Conservation (phyloP, 1,140 invertebrate species). For the Drosophila willistoni region DNA sequence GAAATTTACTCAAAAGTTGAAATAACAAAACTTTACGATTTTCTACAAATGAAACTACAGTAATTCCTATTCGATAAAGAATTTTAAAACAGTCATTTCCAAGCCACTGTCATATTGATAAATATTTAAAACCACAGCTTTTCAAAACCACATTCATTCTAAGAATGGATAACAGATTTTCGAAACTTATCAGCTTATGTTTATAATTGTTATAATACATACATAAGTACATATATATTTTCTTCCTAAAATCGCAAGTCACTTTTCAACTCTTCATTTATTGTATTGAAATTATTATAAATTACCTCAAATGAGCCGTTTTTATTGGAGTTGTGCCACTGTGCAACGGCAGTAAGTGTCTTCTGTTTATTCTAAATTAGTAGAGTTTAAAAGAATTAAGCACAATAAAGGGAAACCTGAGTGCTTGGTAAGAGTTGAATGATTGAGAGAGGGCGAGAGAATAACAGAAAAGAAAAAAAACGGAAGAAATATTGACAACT, state of each 20-base stretch:
- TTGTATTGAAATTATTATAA: too few relatives aligned
- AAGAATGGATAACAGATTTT: neutral
- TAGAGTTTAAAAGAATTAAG: constrained; percentile 27
- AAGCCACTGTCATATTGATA: neutral
- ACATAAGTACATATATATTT: neutral
- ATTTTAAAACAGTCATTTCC: neutral
- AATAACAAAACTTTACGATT: too few relatives aligned
- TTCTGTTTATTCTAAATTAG: constrained; percentile 48
- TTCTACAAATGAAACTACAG: too few relatives aligned
- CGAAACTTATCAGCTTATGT: neutral
- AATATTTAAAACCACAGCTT: neutral
- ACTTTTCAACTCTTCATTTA: too few relatives aligned
- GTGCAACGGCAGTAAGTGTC: neutral
- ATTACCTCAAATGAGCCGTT: too few relatives aligned
- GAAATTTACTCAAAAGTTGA: too few relatives aligned
- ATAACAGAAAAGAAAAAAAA: neutral
- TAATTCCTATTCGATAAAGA: too few relatives aligned
- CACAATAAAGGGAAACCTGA: constrained; percentile 3
- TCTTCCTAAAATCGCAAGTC: too few relatives aligned
- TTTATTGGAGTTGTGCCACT: neutral
- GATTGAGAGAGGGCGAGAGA: neutral
- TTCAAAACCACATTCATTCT: neutral
- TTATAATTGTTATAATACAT: too few relatives aligned
- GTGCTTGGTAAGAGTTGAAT: neutral
- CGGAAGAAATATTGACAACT: neutral